A percentile compares a stretch with the other conserved stretches of the same genome.
These are phyloP conservation scores for Peribatodes rhomboidaria DNA, from an alignment of 2,888 invertebrate genomes.

Conservation along the genomic window DNA sequence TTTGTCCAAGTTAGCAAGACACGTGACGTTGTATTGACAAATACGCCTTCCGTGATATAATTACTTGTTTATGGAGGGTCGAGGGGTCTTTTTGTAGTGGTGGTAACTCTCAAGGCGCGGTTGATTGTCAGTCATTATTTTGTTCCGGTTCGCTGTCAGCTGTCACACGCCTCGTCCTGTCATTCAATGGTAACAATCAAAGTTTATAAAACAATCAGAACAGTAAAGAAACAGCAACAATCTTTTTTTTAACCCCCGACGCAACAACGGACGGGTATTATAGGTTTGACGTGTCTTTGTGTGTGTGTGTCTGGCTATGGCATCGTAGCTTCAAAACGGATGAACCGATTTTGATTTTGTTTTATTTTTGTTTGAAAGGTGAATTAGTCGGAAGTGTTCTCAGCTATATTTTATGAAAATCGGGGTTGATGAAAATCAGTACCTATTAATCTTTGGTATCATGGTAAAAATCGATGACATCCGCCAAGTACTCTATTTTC, in stretches of 20 bases:
- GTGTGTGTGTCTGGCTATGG: too few species aligned
- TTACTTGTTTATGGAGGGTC: slow-evolving; percentile 35
- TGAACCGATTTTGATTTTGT: too few species aligned
- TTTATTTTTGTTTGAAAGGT: too few species aligned
- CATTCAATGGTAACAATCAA: slow-evolving; percentile 57
- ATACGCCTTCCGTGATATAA: slow-evolving; percentile 44
- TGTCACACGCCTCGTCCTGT: slow-evolving; percentile 53
- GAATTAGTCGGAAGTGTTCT: too few species aligned
- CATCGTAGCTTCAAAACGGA: too few species aligned
- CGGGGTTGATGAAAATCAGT: too few species aligned
- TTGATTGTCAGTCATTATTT: slow-evolving; percentile 69
- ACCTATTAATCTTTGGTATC: too few species aligned
- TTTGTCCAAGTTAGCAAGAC: slow-evolving; percentile 47
- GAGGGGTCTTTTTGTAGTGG: slow-evolving; percentile 49
- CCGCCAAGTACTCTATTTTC: too few species aligned
- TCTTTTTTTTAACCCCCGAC: not conserved
- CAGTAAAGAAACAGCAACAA: not conserved
- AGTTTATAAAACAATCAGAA: slow-evolving; percentile 52
- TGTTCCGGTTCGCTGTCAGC: slow-evolving; percentile 64
- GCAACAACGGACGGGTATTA: too few species aligned
- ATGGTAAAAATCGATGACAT: too few species aligned
- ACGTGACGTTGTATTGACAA: slow-evolving; percentile 44
- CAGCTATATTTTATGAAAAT: too few species aligned
- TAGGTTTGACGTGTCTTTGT: too few species aligned
- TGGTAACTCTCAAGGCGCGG: slow-evolving; percentile 59